Conservation (phyloP, 2,797 vertebrate genomes). For the Eutrigla gurnardus region DNA sequence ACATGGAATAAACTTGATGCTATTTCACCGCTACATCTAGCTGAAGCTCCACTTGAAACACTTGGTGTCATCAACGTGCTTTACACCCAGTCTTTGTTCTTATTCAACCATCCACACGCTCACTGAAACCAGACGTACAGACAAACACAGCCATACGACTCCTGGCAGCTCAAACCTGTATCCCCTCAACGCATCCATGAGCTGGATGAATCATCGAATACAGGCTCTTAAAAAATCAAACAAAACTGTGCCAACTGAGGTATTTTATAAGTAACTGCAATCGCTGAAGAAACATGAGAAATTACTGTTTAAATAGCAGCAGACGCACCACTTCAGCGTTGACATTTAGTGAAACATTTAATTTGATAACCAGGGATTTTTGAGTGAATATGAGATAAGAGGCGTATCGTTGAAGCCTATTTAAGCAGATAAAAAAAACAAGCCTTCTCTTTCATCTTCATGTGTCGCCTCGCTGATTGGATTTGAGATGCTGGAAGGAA, state of each 20-base stretch:
- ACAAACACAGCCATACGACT: slow-evolving; percentile 28
- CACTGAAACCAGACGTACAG: slow-evolving; percentile 1
- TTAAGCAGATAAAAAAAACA: slow-evolving; percentile 58
- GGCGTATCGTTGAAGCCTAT: slow-evolving; percentile 52
- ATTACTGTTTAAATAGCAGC: slow-evolving; percentile 46
- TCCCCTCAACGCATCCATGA: slow-evolving; percentile 20
- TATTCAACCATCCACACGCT: slow-evolving; percentile 19
- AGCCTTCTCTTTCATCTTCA: slow-evolving; percentile 42
- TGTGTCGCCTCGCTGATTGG: slow-evolving; percentile 31
- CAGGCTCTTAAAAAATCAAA: slow-evolving; percentile 16
- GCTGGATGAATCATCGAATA: slow-evolving; percentile 27
- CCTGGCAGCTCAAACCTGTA: slow-evolving; percentile 4
- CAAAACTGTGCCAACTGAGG: slow-evolving; percentile 43
- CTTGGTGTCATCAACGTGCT: slow-evolving; percentile 41
- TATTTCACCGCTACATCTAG: slow-evolving; percentile 11
- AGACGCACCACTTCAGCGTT: slow-evolving; percentile 40
- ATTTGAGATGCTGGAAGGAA: slow-evolving; percentile 50
- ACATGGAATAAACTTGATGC: neutral
- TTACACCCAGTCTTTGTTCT: slow-evolving; percentile 21
- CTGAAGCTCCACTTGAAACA: slow-evolving; percentile 44
- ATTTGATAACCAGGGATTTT: slow-evolving; percentile 61
- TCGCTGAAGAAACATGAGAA: slow-evolving; percentile 40
- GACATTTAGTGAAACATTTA: slow-evolving; percentile 62
- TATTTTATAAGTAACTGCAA: slow-evolving; percentile 51
- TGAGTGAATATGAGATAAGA: slow-evolving; percentile 58